phyloP scores from a whole-genome alignment of 2,888 invertebrate genomes.

The Caenorhabditis sulstoni region DNA sequence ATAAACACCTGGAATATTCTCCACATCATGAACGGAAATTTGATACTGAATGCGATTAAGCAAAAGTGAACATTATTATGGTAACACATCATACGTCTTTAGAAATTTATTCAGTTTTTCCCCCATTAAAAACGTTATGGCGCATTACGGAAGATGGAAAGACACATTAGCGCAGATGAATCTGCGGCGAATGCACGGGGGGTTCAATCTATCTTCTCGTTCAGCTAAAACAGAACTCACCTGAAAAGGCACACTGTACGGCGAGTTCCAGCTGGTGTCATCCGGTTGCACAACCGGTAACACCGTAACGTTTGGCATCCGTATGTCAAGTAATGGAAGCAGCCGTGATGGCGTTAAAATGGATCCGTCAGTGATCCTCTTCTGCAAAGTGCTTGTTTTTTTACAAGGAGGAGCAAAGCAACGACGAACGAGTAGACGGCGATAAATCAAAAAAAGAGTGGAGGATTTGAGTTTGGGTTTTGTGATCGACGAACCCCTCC shows the following conservation, averaged over 20 bases:
- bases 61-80: conserved; percentile 16
- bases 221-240: conserved; percentile 36
- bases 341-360: neutral
- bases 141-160: no score
- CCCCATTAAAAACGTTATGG: no score
- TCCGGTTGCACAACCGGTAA: conserved; percentile 29
- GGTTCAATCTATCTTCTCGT: no score
- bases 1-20: conserved; percentile 67
- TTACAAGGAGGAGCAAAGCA: conserved; percentile 5
- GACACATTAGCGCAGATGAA: no score
- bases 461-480: neutral
- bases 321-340: conserved; percentile 16
- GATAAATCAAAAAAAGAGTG: conserved; percentile 36
- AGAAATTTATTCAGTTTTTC: no score
- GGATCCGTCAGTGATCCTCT: conserved; percentile 5
- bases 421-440: conserved; percentile 38
- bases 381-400: conserved; percentile 14
- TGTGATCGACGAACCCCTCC: conserved; percentile 8
- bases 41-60: conserved; percentile 37
- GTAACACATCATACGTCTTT: neutral
- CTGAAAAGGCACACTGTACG: conserved; percentile 68
- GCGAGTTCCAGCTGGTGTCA: conserved; percentile 69
- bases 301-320: conserved; percentile 52
- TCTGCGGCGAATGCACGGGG: no score
- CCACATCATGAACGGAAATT: conserved; percentile 6